Evolutionary conservation across 1,140 invertebrate genomes (phyloP).

Genomic region (Charaxes varanes): DNA sequence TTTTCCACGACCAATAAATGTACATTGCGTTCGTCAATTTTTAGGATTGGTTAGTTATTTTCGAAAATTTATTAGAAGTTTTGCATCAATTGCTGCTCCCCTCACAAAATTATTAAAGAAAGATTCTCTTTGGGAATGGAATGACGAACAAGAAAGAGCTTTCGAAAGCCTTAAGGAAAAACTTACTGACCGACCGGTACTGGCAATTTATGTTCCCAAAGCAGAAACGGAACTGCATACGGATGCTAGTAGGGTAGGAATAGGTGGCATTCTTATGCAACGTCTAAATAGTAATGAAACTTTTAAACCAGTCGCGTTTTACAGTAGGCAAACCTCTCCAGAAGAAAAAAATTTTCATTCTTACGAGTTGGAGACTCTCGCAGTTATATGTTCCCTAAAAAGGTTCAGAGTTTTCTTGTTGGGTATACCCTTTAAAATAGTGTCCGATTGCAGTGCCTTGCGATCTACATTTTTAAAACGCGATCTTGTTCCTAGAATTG

Average conservation of each 20-base stretch:
- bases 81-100: constrained; percentile 26
- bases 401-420: constrained; percentile 28
- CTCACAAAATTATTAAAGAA: constrained; percentile 29
- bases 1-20: constrained; percentile 25
- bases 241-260: constrained; percentile 9
- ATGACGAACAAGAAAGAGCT: constrained; percentile 7
- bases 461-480: constrained; percentile 34
- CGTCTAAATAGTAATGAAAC: neutral
- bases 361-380: constrained; percentile 7
- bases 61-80: constrained; percentile 24
- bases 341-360: constrained; percentile 5
- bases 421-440: constrained; percentile 48
- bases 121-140: constrained; percentile 12
- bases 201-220: constrained; percentile 9
- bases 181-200: constrained; percentile 5
- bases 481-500: constrained; percentile 37
- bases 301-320: constrained; percentile 5
- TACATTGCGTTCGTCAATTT: constrained; percentile 20
- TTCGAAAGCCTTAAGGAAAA: constrained; percentile 5
- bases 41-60: constrained; percentile 13
- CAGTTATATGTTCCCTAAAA: constrained; percentile 1
- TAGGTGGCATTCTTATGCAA: constrained; percentile 10
- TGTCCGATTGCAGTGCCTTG: constrained; percentile 53
- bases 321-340: constrained; percentile 5
- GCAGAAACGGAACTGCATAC: constrained; percentile 10